These are phyloP conservation scores for Nycteola revayana DNA, from an alignment of 2,888 invertebrate genomes.

Conservation along the genomic window DNA sequence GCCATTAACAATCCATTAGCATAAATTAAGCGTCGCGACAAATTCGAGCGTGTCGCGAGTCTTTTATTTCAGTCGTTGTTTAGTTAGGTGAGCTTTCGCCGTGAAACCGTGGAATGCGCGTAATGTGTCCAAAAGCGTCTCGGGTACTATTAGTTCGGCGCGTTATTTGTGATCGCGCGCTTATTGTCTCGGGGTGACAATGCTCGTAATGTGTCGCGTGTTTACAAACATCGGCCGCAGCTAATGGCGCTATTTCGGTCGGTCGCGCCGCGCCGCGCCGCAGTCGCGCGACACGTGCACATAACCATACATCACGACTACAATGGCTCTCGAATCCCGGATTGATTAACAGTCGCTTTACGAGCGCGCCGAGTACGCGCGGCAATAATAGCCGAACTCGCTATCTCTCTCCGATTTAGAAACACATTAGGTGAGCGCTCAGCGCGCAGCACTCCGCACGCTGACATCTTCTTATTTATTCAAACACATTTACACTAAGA, in stretches of 20 bases:
- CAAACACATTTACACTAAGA: constrained; percentile 1
- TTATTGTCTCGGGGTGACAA: constrained; percentile 35
- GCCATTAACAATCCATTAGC: constrained; percentile 69
- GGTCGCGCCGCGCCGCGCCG: constrained; percentile 7
- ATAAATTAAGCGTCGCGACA: constrained; percentile 66
- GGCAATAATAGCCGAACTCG: constrained; percentile 26
- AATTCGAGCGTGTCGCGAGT: constrained; percentile 46
- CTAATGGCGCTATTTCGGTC: constrained; percentile 66
- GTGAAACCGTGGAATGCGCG: constrained; percentile 52
- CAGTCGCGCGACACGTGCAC: constrained; percentile 16
- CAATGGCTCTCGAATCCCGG: constrained; percentile 29
- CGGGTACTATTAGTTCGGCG: constrained; percentile 21
- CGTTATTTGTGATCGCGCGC: constrained; percentile 29
- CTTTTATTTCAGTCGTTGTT: constrained; percentile 47
- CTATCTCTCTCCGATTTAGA: constrained; percentile 36
- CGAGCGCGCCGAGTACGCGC: constrained; percentile 27
- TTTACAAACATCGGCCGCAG: constrained; percentile 59
- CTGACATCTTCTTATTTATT: constrained; percentile 17
- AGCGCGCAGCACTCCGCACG: constrained; percentile 16
- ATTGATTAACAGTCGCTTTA: constrained; percentile 48
- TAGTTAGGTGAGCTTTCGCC: constrained; percentile 44
- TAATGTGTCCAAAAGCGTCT: constrained; percentile 34
- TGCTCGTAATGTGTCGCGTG: constrained; percentile 42
- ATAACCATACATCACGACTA: constrained; percentile 6
- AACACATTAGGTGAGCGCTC: constrained; percentile 31